Evolutionary conservation across 2,888 invertebrate genomes (phyloP), one percentile per base, ranked within the genome.

Genomic region (Desoria tigrina): DNA sequence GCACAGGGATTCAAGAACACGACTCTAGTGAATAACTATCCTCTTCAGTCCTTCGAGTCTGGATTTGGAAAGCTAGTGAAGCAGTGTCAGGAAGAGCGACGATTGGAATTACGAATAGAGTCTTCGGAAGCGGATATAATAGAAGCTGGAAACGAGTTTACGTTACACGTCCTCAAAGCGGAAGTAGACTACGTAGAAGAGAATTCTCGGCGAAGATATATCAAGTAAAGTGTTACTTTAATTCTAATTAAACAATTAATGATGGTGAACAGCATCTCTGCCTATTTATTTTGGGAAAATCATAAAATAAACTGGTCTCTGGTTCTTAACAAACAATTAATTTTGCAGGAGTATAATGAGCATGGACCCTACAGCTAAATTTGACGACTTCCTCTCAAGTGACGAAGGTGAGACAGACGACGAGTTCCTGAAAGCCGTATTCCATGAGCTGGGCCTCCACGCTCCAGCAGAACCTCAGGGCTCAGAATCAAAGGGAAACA

Each of bases 271-370:
- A 37, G 7, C 24, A 24, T 4, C 14, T 54, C 18, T 39, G 37
- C 18, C 9, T 21, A 27, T n/a, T 14, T 55, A 21, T 37, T 55
- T 4, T 9, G 4, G 27, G n/a, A n/a, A 27, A 27, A 26, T 21
- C 11, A 23, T 7, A 55, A 32, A 11, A 4, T 11, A 45, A 16
- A 16, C 6, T 45, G 6, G 45, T 7, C 32, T 4, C 6, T 11
- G 4, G 11, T 16, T 45, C 23, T 62, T 55, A 39, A 24, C 26
- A 9, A 23, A 32, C 53, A 3, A 18, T 45, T 45, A 45, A 4
- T 21, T 37, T 63, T 26, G 14, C 32, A 68, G 68, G 66, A 63
- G 66, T 26, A 69, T 69, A 4, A 66, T 69, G 69, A 62, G 59
- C 21, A 63, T 69, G 58, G 69, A 69, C 27, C 63, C 65, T 14